Percentiles rank a stretch among this genome's conserved stretches.
phyloP scores from a whole-genome alignment of 2,113 vertebrate genomes.

The Oncorhynchus gorbuscha region DNA sequence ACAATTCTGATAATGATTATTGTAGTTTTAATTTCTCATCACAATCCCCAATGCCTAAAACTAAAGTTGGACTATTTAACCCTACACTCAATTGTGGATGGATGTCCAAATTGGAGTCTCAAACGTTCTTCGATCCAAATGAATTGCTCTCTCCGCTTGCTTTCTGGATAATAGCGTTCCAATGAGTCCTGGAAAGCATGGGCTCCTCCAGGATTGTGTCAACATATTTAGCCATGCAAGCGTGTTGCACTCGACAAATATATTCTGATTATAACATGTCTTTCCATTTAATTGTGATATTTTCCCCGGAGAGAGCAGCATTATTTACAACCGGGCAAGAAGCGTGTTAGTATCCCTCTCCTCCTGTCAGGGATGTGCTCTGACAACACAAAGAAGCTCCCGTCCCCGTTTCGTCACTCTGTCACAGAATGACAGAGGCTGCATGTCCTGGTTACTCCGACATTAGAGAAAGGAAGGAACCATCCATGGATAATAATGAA shows the following conservation, averaged over 20 bases:
- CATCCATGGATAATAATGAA: too few relatives aligned
- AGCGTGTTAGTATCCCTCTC: background rate
- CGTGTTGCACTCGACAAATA: slow-evolving; percentile 25
- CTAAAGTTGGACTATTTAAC: too few relatives aligned
- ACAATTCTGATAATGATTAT: background rate
- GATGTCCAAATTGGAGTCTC: background rate
- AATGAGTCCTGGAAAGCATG: slow-evolving; percentile 12
- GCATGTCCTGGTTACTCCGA: too few relatives aligned
- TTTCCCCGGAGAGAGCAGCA: slow-evolving; percentile 1
- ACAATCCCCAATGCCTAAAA: too few relatives aligned
- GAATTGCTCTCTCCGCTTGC: background rate
- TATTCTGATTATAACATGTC: slow-evolving; percentile 27
- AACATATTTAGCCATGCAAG: slow-evolving; percentile 35
- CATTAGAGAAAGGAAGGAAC: too few relatives aligned
- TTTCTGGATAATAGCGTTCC: slow-evolving; percentile 13
- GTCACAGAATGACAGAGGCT: background rate
- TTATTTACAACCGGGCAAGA: background rate
- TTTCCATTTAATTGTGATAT: slow-evolving; percentile 14
- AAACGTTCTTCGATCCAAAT: background rate
- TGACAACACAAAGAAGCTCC: background rate
- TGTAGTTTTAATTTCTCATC: too few relatives aligned
- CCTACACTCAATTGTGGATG: too few relatives aligned
- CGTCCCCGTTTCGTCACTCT: background rate
- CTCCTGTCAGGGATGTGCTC: background rate
- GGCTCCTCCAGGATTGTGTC: background rate